Evolutionary conservation across 2,113 vertebrate species (phyloP).

Genomic region (Leucosticte australis): DNA sequence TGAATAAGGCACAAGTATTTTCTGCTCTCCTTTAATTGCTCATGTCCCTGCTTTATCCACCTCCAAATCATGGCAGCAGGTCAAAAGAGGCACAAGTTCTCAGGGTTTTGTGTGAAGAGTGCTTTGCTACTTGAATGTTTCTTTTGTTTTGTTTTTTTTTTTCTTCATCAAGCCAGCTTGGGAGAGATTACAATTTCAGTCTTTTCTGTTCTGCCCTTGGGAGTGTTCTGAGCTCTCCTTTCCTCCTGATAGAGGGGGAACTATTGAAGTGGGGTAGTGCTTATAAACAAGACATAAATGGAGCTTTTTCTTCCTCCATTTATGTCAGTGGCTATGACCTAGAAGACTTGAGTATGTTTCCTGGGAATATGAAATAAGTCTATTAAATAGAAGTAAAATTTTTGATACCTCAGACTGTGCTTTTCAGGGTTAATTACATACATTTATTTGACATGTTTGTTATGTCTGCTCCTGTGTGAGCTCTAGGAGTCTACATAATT

Average conservation of each 20-base stretch:
- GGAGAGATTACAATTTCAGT: not conserved
- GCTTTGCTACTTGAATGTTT: not conserved
- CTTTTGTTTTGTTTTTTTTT: not conserved
- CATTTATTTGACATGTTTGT: not conserved
- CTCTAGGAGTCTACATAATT: not conserved
- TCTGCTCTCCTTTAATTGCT: not conserved
- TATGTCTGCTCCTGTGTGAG: not conserved
- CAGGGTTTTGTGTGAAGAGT: not conserved
- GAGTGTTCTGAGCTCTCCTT: not conserved
- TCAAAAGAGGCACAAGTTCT: not conserved
- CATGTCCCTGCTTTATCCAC: not conserved
- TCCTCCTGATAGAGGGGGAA: not conserved
- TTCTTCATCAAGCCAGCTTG: not conserved
- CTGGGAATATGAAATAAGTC: not conserved
- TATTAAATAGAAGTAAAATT: not conserved
- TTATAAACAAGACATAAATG: not conserved
- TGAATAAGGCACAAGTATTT: not conserved
- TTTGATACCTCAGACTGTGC: not conserved
- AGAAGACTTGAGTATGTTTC: not conserved
- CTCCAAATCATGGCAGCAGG: not conserved
- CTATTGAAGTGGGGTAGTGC: not conserved
- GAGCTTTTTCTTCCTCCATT: not conserved
- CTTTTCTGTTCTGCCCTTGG: not conserved
- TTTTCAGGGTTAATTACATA: not conserved
- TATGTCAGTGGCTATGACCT: not conserved